Conservation (phyloP, 2,888 invertebrate genomes). For the Dynastes grantii region DNA sequence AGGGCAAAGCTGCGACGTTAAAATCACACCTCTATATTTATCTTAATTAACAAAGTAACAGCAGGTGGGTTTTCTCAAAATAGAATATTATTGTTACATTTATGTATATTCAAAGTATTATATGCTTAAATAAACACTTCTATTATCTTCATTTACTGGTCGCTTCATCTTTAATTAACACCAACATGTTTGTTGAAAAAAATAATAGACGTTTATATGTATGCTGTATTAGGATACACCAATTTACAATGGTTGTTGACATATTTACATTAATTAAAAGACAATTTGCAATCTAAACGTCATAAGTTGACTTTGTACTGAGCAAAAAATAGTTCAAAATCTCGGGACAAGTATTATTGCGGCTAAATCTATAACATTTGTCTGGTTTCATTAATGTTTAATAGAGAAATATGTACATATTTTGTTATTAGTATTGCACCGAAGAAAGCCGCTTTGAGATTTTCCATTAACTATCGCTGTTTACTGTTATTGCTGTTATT, state of each 20-base stretch:
- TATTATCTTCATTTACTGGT: constrained; percentile 1
- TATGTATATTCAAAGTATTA: background rate
- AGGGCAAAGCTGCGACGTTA: no score
- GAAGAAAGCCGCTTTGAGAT: no score
- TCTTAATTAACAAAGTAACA: constrained; percentile 1
- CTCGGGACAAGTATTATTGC: background rate
- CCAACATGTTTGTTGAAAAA: background rate
- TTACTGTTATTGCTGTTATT: no score
- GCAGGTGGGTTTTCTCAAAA: background rate
- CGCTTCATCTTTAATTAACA: constrained; percentile 12
- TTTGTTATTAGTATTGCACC: background rate
- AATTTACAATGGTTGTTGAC: constrained; percentile 1
- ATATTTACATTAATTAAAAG: background rate
- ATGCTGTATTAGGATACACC: background rate
- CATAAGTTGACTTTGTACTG: background rate
- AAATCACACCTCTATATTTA: background rate
- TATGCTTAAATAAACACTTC: background rate
- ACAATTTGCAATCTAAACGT: background rate
- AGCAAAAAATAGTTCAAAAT: background rate
- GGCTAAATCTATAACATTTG: background rate
- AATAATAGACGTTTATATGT: background rate
- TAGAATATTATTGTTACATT: background rate
- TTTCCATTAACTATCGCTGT: no score
- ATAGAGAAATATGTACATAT: background rate
- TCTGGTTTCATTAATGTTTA: background rate